Base-by-base conservation (phyloP, 2,113 vertebrate species). In the Saiga tatarica region DNA sequence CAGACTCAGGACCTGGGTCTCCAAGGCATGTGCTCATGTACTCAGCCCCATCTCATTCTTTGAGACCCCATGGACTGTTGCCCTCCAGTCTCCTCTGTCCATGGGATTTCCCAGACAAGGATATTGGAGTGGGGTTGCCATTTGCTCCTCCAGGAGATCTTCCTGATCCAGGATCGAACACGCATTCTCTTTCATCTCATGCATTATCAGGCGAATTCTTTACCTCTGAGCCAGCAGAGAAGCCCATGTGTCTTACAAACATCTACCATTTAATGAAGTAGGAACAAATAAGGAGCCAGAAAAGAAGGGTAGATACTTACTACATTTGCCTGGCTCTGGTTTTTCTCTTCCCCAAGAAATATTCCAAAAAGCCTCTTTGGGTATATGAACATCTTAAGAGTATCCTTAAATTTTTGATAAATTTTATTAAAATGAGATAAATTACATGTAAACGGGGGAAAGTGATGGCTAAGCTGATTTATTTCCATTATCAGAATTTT, bases 401-500 rank as follows among this genome's bases (percentile, higher is more conserved):
- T 57, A 78, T 42, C 71, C 50, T 97, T 45, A 23, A 28, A 85
- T 23, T 74, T 71, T 85, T 45, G 12, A 14, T 52, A 92, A n/a
- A 53, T 82, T 84, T 92, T 42, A 95, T 53, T 92, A 82, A 81
- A 88, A 82, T 84, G 59, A 89, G 78, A 89, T 47, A 17, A 23
- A 91, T 53, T 82, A 33, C 2, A 23, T 6, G 5, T 82, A 84
- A 94, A 28, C 8, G 26, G 13, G 8, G 15, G 30, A 55, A 25
- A 47, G 25, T 28, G 23, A 28, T n/a, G 13, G 12, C 42, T 79
- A 84, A 33, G 13, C n/a, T 23, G 30, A n/a, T 74, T 78, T n/a
- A 86, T 42, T 59, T 89, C 36, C 15, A 52, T 55, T 78, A 96
- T 89, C 50, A 95, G 60, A 95, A 94, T 39, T 71, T 74, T 74